phyloP scores from a whole-genome alignment of 2,888 invertebrate species.

The Geotrupes spiniger region DNA sequence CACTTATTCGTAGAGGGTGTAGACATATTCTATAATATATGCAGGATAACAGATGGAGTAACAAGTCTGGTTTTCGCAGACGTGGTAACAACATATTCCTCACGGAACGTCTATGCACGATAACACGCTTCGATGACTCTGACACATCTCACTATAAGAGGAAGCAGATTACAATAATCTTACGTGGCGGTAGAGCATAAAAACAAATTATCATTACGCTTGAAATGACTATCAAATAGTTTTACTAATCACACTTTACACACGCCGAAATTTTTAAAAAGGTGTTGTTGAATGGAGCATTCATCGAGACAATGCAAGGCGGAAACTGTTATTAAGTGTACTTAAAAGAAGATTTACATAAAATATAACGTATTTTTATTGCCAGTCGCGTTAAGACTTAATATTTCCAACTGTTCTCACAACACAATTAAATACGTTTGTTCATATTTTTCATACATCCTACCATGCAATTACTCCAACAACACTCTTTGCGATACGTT shows the following conservation, averaged over 20 bases:
- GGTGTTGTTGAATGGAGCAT: background rate
- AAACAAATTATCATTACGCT: conserved; percentile 38
- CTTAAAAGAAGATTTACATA: conserved; percentile 2
- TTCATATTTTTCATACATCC: too few relatives aligned
- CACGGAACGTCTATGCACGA: conserved; percentile 11
- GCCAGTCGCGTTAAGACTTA: too few relatives aligned
- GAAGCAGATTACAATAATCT: conserved; percentile 43
- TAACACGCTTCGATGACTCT: conserved; percentile 28
- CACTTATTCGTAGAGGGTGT: too few relatives aligned
- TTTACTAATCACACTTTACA: conserved; percentile 1
- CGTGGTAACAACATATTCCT: background rate
- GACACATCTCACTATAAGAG: conserved; percentile 28
- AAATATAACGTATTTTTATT: too few relatives aligned
- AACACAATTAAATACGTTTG: too few relatives aligned
- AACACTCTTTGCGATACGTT: too few relatives aligned
- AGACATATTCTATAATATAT: too few relatives aligned
- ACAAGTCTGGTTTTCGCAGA: too few relatives aligned
- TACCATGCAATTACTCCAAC: too few relatives aligned
- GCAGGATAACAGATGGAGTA: too few relatives aligned
- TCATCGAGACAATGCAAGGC: background rate
- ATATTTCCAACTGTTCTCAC: too few relatives aligned
- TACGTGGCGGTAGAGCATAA: conserved; percentile 41
- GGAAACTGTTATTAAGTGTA: conserved; percentile 2
- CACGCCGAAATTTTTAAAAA: conserved; percentile 2
- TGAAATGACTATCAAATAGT: conserved; percentile 22